A percentile compares a stretch with the other conserved stretches of the same genome.
Conservation (phyloP, 2,888 invertebrate genomes). For the Leucoma salicis region DNA sequence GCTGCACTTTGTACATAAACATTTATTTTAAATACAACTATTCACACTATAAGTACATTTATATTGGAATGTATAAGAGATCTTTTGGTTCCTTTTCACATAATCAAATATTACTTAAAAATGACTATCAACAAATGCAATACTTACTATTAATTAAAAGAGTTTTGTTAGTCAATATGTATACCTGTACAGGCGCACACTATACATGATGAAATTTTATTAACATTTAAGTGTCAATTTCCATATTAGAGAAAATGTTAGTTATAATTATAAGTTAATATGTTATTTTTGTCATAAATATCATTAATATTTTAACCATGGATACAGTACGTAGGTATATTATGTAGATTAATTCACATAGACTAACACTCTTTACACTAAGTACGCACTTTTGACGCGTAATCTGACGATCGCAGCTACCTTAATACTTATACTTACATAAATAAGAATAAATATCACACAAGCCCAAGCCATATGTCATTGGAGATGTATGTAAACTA, state of each 20-base stretch:
- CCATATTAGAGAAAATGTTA: background rate
- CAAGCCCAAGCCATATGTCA: conserved; percentile 74
- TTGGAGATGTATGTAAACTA: conserved; percentile 76
- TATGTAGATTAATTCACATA: conserved; percentile 2
- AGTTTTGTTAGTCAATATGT: conserved; percentile 27
- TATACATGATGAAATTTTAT: background rate
- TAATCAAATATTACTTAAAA: conserved; percentile 18
- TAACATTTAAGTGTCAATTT: no score
- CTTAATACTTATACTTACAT: conserved; percentile 65
- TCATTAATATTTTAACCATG: background rate
- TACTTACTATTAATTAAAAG: conserved; percentile 31
- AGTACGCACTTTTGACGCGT: conserved; percentile 17
- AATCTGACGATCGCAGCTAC: conserved; percentile 69
- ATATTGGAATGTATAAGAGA: conserved; percentile 46
- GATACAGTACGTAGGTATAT: background rate
- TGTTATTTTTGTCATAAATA: background rate
- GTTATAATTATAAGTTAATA: background rate
- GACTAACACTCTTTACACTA: conserved; percentile 2
- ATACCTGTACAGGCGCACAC: conserved; percentile 6
- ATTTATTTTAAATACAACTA: conserved; percentile 33
- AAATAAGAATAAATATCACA: conserved; percentile 68
- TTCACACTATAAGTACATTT: conserved; percentile 36
- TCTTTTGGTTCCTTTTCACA: conserved; percentile 26
- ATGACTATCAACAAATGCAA: conserved; percentile 23
- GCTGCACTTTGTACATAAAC: conserved; percentile 60